Percentiles rank a stretch among this genome's conserved stretches.
Evolutionary conservation across 2,888 invertebrate genomes (phyloP).

Genomic region (Diplolepis rosae): DNA sequence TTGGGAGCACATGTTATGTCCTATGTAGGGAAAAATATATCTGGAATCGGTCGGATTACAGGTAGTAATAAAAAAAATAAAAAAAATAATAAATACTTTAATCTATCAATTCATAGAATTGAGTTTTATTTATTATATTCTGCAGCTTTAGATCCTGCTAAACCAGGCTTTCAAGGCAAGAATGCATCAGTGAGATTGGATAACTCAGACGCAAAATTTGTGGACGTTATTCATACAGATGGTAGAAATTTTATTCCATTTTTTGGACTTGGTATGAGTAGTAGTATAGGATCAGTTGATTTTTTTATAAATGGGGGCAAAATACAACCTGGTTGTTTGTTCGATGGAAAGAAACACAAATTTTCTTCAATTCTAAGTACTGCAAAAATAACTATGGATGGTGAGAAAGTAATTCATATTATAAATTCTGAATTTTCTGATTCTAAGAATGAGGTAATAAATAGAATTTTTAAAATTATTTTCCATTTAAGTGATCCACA

Average conservation of each 20-base stretch:
- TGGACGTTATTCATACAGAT: conserved; percentile 72
- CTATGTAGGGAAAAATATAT: conserved; percentile 60
- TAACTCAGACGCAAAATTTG: conserved; percentile 66
- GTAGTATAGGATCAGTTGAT: conserved; percentile 70
- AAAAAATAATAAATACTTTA: too few relatives aligned
- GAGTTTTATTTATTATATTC: too few relatives aligned
- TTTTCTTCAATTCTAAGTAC: conserved; percentile 56
- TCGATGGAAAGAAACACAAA: conserved; percentile 49
- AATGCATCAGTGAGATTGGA: conserved; percentile 65
- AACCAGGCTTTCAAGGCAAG: conserved; percentile 70
- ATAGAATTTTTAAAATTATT: background rate
- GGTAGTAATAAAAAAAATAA: conserved; percentile 63
- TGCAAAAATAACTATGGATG: conserved; percentile 57
- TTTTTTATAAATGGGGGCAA: conserved; percentile 75
- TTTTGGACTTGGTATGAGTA: conserved; percentile 64
- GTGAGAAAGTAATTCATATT: conserved; percentile 46
- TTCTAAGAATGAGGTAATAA: background rate
- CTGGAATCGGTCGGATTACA: conserved; percentile 73
- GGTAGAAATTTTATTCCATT: conserved; percentile 64
- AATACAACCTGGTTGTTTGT: conserved; percentile 72
- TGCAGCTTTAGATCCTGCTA: conserved; percentile 71
- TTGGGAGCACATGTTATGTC: conserved; percentile 67
- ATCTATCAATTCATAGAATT: too few relatives aligned
- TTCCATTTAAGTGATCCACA: conserved; percentile 49
- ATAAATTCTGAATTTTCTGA: too few relatives aligned